phyloP scores from a whole-genome alignment of 2,113 vertebrate species.

The Bambusicola thoracicus region DNA sequence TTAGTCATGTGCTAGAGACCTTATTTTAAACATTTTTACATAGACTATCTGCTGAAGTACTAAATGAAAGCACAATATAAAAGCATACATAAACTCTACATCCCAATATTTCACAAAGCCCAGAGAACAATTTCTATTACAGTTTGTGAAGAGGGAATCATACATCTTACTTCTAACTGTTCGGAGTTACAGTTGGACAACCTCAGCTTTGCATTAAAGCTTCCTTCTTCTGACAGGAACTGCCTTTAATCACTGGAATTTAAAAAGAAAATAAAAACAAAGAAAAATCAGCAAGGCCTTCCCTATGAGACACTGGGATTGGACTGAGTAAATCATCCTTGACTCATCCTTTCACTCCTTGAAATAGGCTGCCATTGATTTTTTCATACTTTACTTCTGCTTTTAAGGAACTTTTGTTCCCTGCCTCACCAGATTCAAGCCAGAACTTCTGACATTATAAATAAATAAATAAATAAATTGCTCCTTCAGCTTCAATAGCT shows the following conservation, averaged over 20 bases:
- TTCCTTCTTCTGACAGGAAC: background rate
- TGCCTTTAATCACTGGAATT: background rate
- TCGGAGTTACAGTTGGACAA: background rate
- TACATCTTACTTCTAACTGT: background rate
- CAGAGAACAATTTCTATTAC: background rate
- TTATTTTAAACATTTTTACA: conserved; percentile 23
- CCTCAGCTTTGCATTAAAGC: background rate
- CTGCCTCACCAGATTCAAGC: background rate
- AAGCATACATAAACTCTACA: conserved; percentile 8
- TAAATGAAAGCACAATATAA: background rate
- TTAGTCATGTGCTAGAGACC: background rate
- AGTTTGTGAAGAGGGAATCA: background rate
- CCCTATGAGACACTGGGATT: background rate
- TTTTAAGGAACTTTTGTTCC: background rate
- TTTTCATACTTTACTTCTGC: background rate
- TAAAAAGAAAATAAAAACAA: background rate
- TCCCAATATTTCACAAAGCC: background rate
- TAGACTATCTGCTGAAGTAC: background rate
- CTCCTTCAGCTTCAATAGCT: background rate
- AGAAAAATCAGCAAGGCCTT: background rate
- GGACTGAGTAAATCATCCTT: background rate
- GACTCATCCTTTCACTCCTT: background rate
- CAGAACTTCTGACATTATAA: background rate
- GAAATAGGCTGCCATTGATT: background rate
- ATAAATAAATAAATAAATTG: background rate